Conservation (phyloP, 2,888 invertebrate species). For the Esperia sulphurella region DNA sequence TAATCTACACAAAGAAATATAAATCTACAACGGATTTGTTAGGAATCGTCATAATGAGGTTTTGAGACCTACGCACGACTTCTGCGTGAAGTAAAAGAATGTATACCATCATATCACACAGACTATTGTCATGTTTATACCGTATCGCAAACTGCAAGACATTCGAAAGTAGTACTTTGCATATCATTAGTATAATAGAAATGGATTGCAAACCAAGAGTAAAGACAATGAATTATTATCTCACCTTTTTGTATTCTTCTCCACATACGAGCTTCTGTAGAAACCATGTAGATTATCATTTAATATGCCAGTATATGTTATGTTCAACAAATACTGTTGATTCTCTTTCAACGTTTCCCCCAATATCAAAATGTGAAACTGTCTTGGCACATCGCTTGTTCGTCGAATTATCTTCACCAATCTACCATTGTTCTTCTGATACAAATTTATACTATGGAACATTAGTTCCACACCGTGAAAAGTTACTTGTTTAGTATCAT, state of each 20-base stretch:
- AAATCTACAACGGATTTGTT: too few relatives aligned
- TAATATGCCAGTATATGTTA: conserved; percentile 85
- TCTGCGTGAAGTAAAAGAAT: too few relatives aligned
- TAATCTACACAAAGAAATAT: too few relatives aligned
- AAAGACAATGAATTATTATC: too few relatives aligned
- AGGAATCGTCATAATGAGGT: too few relatives aligned
- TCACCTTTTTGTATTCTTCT: conserved; percentile 84
- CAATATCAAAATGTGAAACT: conserved; percentile 85
- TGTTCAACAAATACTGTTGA: conserved; percentile 82
- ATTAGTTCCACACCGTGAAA: conserved; percentile 86
- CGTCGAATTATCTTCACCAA: conserved; percentile 50
- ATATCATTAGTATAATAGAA: not conserved
- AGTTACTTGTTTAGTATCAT: conserved; percentile 83
- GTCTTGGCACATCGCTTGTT: conserved; percentile 79
- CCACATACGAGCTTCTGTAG: conserved; percentile 89
- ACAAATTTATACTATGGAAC: conserved; percentile 79
- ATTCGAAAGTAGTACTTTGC: not conserved
- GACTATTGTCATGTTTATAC: too few relatives aligned
- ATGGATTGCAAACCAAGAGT: not conserved
- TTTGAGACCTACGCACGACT: too few relatives aligned
- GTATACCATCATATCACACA: too few relatives aligned
- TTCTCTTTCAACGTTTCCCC: conserved; percentile 78
- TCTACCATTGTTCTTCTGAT: conserved; percentile 53
- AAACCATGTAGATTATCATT: conserved; percentile 89
- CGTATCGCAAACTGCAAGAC: not conserved